phyloP scores from a whole-genome alignment of 2,797 vertebrate species.

The Bucorvus abyssinicus region DNA sequence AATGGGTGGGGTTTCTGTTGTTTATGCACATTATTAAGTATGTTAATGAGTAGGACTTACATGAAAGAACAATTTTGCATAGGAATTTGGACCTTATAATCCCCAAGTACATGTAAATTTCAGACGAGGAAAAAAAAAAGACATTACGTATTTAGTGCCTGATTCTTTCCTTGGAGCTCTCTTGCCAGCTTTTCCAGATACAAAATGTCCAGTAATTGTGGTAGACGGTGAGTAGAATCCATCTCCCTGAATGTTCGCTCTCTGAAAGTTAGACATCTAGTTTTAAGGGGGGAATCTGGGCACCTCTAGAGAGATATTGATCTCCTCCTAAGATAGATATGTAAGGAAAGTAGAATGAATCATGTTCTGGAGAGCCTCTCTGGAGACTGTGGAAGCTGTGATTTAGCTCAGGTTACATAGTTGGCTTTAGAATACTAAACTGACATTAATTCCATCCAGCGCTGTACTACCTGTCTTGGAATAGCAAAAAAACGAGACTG shows the following conservation, averaged over 20 bases:
- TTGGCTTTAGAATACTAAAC: background rate
- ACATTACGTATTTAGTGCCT: background rate
- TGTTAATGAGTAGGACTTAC: background rate
- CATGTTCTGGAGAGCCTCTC: background rate
- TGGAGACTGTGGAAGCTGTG: background rate
- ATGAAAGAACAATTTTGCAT: background rate
- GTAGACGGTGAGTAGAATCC: background rate
- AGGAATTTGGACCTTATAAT: background rate
- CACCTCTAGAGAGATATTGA: background rate
- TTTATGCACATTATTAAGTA: background rate
- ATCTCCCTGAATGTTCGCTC: background rate
- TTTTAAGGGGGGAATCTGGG: background rate
- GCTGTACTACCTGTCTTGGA: background rate
- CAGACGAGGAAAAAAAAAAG: background rate
- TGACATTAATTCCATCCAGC: background rate
- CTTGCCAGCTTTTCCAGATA: background rate
- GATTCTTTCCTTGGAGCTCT: background rate
- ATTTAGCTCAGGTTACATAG: constrained; percentile 10
- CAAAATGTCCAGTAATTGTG: background rate
- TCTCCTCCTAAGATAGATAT: background rate
- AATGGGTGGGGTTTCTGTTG: background rate
- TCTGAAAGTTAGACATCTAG: background rate
- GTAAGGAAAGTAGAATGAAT: constrained; percentile 17
- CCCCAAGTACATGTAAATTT: background rate
- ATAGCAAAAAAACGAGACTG: background rate